Evolutionary conservation across 2,113 vertebrate species (phyloP).

Genomic region (Pluvialis apricaria): DNA sequence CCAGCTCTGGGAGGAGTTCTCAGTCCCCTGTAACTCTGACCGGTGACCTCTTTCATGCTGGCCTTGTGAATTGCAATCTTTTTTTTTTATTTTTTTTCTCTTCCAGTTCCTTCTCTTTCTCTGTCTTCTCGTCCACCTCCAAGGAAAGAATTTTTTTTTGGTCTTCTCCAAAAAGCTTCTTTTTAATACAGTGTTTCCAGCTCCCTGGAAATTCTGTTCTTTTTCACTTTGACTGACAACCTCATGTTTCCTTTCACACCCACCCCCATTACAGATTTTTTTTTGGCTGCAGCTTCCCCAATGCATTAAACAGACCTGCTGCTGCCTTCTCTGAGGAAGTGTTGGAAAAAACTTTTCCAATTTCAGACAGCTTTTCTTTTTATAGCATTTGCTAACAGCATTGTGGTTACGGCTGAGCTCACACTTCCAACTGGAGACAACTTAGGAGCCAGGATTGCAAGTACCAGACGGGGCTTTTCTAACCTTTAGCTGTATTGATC

Average conservation of each 20-base stretch:
- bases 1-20: not conserved
- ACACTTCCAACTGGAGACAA: not conserved
- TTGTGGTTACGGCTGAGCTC: not conserved
- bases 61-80: not conserved
- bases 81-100: not conserved
- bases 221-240: conserved; percentile 32
- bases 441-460: not conserved
- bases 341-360: not conserved
- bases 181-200: not conserved
- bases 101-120: not conserved
- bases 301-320: not conserved
- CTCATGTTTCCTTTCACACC: conserved; percentile 52
- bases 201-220: not conserved
- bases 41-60: not conserved
- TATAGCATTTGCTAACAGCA: not conserved
- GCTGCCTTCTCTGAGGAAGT: not conserved
- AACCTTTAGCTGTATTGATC: not conserved
- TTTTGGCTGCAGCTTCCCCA: conserved; percentile 33
- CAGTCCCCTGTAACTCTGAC: not conserved
- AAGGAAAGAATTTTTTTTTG: not conserved
- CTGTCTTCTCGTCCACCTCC: not conserved
- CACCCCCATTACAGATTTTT: not conserved
- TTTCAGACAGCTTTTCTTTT: conserved; percentile 35
- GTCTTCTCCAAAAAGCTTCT: not conserved
- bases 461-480: not conserved